Conservation (phyloP, 2,888 invertebrate species). For the Clistopyga incitator region DNA sequence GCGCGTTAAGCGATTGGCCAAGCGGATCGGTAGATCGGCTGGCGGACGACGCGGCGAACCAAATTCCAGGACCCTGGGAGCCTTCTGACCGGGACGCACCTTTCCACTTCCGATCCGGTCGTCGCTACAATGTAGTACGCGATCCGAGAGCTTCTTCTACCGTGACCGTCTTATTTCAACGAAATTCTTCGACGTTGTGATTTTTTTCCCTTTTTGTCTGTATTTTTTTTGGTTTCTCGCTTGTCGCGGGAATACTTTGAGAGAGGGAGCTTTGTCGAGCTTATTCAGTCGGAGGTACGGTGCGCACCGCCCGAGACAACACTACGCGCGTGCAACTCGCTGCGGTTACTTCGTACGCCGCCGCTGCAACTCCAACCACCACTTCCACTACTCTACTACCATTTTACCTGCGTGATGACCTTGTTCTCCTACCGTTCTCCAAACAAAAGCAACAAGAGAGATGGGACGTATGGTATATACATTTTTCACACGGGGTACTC, state of each 20-base stretch:
- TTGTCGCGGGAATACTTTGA: too few relatives aligned
- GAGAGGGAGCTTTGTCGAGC: background rate
- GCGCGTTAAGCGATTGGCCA: constrained; percentile 29
- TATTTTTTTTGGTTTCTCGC: background rate
- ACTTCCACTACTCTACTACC: constrained; percentile 68
- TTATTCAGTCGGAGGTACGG: constrained; percentile 3
- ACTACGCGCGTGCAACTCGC: constrained; percentile 39
- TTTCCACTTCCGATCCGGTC: constrained; percentile 62
- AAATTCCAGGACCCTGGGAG: constrained; percentile 57
- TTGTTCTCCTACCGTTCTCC: constrained; percentile 78
- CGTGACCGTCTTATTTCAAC: background rate
- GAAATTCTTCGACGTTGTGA: background rate
- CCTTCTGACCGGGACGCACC: constrained; percentile 64
- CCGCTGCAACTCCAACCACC: constrained; percentile 58
- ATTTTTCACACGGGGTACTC: constrained; percentile 63
- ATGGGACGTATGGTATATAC: constrained; percentile 44
- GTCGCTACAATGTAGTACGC: constrained; percentile 2
- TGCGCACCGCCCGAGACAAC: background rate
- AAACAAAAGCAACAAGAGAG: constrained; percentile 76
- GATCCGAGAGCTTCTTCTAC: constrained; percentile 11
- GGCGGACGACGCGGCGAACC: constrained; percentile 25
- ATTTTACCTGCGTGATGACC: constrained; percentile 78
- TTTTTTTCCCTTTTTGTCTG: background rate
- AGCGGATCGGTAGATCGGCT: constrained; percentile 29
- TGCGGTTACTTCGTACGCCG: constrained; percentile 49